Percentiles rank a stretch among this genome's conserved stretches.
Conservation (phyloP, 1,140 invertebrate genomes). For the Armadillidium nasatum region DNA sequence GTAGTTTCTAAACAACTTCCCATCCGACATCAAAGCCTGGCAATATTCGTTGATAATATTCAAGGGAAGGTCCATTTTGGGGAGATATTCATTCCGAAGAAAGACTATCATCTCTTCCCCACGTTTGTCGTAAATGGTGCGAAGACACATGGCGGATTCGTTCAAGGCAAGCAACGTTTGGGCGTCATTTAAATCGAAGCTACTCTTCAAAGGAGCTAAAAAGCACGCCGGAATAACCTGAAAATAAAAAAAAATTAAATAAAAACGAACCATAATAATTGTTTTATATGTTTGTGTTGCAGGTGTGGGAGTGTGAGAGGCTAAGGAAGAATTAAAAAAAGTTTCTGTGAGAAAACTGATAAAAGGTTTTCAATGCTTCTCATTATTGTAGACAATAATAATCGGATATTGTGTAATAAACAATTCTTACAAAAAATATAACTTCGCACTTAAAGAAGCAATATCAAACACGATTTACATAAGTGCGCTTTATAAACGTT, state of each 20-base stretch:
- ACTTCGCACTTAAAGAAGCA: too few relatives aligned
- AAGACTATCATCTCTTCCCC: constrained; percentile 54
- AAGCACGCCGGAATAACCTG: constrained; percentile 59
- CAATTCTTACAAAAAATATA: too few relatives aligned
- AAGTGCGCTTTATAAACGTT: too few relatives aligned
- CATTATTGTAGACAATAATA: too few relatives aligned
- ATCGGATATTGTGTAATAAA: too few relatives aligned
- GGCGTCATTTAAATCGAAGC: constrained; percentile 57
- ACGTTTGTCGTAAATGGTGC: constrained; percentile 50
- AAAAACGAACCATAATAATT: background rate
- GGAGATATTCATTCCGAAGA: constrained; percentile 52
- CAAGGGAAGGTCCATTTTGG: constrained; percentile 50
- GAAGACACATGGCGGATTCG: constrained; percentile 52
- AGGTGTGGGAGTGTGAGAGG: too few relatives aligned
- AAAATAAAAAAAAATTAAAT: constrained; percentile 23
- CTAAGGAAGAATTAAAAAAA: too few relatives aligned
- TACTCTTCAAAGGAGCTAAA: constrained; percentile 55
- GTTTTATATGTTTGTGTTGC: too few relatives aligned
- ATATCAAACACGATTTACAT: too few relatives aligned
- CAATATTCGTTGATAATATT: constrained; percentile 53
- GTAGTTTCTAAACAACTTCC: constrained; percentile 55
- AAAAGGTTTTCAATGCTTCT: too few relatives aligned
- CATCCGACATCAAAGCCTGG: constrained; percentile 52
- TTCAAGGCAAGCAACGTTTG: constrained; percentile 54
- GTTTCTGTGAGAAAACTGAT: too few relatives aligned